Evolutionary conservation across 1,140 invertebrate genomes (phyloP), one percentile per base, ranked within the genome.

Genomic region (Eueides isabella): DNA sequence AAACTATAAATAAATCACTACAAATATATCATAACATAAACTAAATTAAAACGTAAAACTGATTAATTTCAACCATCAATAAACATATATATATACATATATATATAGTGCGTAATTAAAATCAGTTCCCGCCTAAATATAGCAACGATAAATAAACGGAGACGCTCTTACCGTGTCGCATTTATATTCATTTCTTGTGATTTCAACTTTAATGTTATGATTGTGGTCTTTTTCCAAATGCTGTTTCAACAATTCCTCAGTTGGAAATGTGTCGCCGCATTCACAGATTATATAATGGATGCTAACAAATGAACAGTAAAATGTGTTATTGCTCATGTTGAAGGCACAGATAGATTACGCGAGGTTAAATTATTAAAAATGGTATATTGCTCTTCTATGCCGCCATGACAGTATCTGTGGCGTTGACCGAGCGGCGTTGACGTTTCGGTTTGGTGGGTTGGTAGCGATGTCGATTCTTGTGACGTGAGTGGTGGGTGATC

Each of bases 271-370:
- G 80, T 91, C 88, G 1, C 88, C 89, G 61, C 89, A 91, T 80
- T 90, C 88, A 89, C 89, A 91, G 88, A 91, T 88, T 81, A 90
- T 86, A 78, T 90, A 91, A 69, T 91, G 85, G 74, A 87, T 90
- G 72, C 89, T 90, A 55, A 91, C 89, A 72, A 90, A 91, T 30
- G 89, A 90, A 79, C 89, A 91, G 80, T 88, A 89, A 82, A 88
- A 85, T 79, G 82, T 90, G 75, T 88, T 84, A 78, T 82, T 80
- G 30, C 73, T 80, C 77, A 72, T 80, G 61, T 62, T 75, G 67
- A 73, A 65, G 48, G 77, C 80, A 81, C 80, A 81, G 80, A 81
- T 79, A 55, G 48, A 26, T 55, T 55, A 55, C 48, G 48, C 48
- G 48, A 55, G 19, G 28, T 29, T 29, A 14, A 23, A 30, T 63